A percentile compares a stretch with the other conserved stretches of the same genome.
Evolutionary conservation across 2,888 invertebrate species (phyloP).

Genomic region (Lycocerus yunnanus): DNA sequence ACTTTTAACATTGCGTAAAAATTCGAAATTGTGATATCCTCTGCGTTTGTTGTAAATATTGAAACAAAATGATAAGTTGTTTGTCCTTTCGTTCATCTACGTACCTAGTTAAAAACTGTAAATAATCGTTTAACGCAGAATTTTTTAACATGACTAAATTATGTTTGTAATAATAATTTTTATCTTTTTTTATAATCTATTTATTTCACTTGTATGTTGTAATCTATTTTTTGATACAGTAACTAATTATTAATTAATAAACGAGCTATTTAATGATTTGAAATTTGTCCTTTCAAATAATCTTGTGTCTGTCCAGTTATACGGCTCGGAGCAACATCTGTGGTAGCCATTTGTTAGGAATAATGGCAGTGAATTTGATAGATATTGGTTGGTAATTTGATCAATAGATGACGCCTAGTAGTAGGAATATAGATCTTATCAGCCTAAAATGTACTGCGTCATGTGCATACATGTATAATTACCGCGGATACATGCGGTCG

Average conservation of each 20-base stretch:
- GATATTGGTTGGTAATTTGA: too few species aligned
- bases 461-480: too few species aligned
- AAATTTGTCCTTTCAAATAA: not conserved
- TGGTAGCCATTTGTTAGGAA: too few species aligned
- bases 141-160: not conserved
- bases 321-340: too few species aligned
- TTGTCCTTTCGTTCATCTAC: not conserved
- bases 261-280: not conserved
- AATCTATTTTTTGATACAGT: conserved; percentile 34
- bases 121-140: not conserved
- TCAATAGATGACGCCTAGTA: too few species aligned
- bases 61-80: not conserved
- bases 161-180: not conserved
- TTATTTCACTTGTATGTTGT: conserved; percentile 20
- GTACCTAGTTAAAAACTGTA: not conserved
- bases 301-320: too few species aligned
- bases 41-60: not conserved
- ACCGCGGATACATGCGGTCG: too few species aligned
- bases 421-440: too few species aligned
- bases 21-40: not conserved
- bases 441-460: too few species aligned
- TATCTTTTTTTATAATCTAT: not conserved
- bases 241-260: conserved; percentile 6
- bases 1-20: not conserved
- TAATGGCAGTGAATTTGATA: too few species aligned